Evolutionary conservation across 2,113 vertebrate genomes (phyloP), one percentile per base, ranked within the genome.

Genomic region (Equus przewalskii): DNA sequence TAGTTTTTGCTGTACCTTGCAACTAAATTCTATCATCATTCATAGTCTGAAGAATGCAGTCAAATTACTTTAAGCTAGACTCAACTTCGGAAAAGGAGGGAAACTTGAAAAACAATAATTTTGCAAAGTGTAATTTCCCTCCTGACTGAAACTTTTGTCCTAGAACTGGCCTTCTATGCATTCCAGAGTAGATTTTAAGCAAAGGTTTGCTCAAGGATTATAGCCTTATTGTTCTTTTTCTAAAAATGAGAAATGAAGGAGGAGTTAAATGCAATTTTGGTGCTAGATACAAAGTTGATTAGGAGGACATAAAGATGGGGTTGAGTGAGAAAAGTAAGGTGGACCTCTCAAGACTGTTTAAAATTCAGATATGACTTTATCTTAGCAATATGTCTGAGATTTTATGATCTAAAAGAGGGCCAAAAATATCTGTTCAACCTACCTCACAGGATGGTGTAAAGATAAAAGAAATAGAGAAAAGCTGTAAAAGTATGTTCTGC

Each of bases 401-500:
- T 95, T 94, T 87, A 89, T 80, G 44, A 89, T 85, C 82, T 97
- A 60, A 90, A 93, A 19, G 9, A 51, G 41, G 83, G 24, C 64
- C 41, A 76, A 88, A 96, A 97, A 91, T 75, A 75, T n/a, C 75
- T 92, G 12, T 78, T 89, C 60, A 92, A 28, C 24, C 36, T 22
- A 70, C 41, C 15, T 93, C 67, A 56, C 69, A 95, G 79, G 89
- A 80, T 72, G 62, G n/a, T 24, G 76, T 56, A 33, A 93, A 72
- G 72, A 90, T 81, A 79, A 96, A 94, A 95, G 85, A 95, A 92
- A 94, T 19, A 89, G 44, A 56, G 46, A 89, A 92, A 76, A 70
- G 30, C n/a, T 79, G 49, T 64, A 75, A 73, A 93, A 83, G 46
- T 36, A 0, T 86, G 51, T n/a, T 93, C 78, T 51, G 62, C 64